Evolutionary conservation across 2,113 vertebrate species (phyloP), one percentile per base, ranked within the genome.

Genomic region (Thermophis baileyi): DNA sequence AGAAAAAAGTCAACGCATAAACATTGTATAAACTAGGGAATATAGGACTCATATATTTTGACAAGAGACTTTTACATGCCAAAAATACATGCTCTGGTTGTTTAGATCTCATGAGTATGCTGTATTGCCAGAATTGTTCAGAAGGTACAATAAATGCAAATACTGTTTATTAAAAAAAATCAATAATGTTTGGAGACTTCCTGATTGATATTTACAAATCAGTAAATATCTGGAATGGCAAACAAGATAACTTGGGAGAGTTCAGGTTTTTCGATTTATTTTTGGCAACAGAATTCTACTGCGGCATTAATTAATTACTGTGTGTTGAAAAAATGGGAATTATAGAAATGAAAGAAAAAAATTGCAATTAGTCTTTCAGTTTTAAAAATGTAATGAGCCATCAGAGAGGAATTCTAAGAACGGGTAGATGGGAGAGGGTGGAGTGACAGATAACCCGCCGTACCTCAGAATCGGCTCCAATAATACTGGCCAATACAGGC

Each of bases 241-340:
- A 12, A n/a, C 54, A 63, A 90, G 63, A 51, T 92, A 88, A 91
- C 92, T 95, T 95, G 87, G 88, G 93, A 95, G 91, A 3, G 14
- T 40, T 92, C 69, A 40, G 35, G 6, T 81, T 81, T 81, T 81
- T 40, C 7, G 0, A 40, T 20, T 81, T 81, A 81, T 40, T 81
- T 81, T 81, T 81, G 87, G 16, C 30, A 49, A n/a, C n/a, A 24
- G 44, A 86, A 86, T 24, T 51, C 16, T 51, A 50, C 50, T 88
- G 46, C 6, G 8, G 35, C 69, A 81, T 69, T n/a, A n/a, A 69
- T 69, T 81, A 40, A 81, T 81, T 27, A 81, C 35, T 20, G 18
- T 40, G 35, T 81, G 18, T 40, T 20, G n/a, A 81, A 40, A 74
- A 81, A 35, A 81, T 81, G 69, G 18, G 18, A 81, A 81, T 81